Percentiles rank a stretch among this genome's conserved stretches.
phyloP scores from a whole-genome alignment of 2,113 vertebrate species.

The Emydocephalus ijimae region DNA sequence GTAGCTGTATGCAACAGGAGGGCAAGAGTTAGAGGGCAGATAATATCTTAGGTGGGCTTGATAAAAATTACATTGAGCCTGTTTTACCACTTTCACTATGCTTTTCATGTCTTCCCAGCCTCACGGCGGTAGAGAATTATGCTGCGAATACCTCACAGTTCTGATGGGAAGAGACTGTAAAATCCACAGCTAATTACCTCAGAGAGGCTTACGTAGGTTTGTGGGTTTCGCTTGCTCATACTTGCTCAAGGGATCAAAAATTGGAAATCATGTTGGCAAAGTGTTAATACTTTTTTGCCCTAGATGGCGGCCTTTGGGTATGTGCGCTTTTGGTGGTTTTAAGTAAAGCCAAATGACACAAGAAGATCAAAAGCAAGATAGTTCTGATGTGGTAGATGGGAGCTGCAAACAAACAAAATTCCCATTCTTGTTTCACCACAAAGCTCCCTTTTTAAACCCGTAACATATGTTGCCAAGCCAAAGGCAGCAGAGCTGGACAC shows the following conservation, averaged over 20 bases:
- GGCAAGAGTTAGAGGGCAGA: background rate
- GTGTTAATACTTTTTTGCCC: background rate
- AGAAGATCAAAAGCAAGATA: background rate
- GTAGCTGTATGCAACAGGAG: background rate
- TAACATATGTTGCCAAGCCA: background rate
- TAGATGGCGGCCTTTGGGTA: background rate
- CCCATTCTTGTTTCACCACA: background rate
- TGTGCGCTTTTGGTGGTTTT: background rate
- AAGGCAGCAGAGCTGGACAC: background rate
- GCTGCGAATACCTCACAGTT: background rate
- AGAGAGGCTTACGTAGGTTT: background rate
- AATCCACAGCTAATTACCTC: background rate
- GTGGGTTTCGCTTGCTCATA: background rate
- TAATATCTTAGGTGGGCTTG: background rate
- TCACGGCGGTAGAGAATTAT: background rate
- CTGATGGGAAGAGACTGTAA: background rate
- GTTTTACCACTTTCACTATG: background rate
- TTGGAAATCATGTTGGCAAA: background rate
- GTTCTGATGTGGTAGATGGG: background rate
- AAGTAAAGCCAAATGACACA: background rate
- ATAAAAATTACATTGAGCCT: background rate
- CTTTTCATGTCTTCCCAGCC: background rate
- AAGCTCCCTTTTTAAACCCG: background rate
- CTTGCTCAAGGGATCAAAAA: background rate
- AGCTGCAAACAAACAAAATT: background rate